Conservation (phyloP, 2,797 vertebrate species). For the Gobio occitaniae region DNA sequence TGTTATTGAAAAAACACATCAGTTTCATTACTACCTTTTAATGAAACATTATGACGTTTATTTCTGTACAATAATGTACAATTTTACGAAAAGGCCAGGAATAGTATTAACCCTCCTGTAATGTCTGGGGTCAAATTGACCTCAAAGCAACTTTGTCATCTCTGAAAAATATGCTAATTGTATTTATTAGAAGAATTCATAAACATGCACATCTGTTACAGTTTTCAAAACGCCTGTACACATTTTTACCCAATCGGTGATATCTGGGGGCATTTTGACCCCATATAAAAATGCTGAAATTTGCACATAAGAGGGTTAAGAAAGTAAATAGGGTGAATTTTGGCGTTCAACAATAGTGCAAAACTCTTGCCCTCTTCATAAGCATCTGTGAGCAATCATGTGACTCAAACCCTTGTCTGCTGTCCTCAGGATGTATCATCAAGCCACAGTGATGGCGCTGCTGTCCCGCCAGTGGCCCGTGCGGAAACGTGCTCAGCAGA, state of each 20-base stretch:
- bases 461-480: slow-evolving; percentile 89
- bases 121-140: background rate
- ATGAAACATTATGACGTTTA: background rate
- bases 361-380: background rate
- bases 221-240: background rate
- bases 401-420: background rate
- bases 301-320: background rate
- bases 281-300: background rate
- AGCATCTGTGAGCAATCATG: background rate
- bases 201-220: background rate
- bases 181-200: background rate
- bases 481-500: slow-evolving; percentile 89
- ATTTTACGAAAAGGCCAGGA: background rate
- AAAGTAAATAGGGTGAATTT: background rate
- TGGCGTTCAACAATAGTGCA: background rate
- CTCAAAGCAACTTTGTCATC: background rate
- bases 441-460: slow-evolving; percentile 82
- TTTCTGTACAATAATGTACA: background rate
- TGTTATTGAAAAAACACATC: background rate
- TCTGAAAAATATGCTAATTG: background rate
- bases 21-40: background rate
- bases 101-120: no score
- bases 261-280: background rate
- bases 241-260: background rate
- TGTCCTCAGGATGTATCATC: slow-evolving; percentile 87